Conservation (phyloP, 2,113 vertebrate genomes). For the Stigmatopora argus region DNA sequence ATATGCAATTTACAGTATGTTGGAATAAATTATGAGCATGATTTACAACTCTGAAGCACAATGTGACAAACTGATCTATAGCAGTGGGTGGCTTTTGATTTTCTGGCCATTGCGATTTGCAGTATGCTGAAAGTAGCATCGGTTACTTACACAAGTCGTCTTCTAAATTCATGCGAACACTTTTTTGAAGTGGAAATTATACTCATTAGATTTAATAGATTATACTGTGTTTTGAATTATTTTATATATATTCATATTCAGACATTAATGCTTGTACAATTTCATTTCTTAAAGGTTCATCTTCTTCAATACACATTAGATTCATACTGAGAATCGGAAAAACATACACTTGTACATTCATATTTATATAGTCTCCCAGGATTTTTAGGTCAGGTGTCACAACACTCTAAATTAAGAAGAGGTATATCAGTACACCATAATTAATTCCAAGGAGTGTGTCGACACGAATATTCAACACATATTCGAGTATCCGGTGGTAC, state of each 20-base stretch:
- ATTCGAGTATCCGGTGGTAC: not conserved
- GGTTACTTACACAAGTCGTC: not conserved
- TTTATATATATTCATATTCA: no score
- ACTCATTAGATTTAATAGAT: no score
- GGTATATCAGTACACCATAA: not conserved
- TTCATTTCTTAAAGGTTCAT: no score
- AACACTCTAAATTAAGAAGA: not conserved
- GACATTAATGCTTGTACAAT: no score
- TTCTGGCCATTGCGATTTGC: not conserved
- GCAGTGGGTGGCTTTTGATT: not conserved
- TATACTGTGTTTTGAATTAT: no score
- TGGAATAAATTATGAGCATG: not conserved
- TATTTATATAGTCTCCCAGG: not conserved
- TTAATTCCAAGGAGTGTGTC: slow-evolving; percentile 3
- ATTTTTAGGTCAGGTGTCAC: not conserved
- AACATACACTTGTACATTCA: not conserved
- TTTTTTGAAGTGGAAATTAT: not conserved
- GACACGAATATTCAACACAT: slow-evolving; percentile 2
- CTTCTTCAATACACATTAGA: not conserved
- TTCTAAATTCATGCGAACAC: not conserved
- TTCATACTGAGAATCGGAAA: not conserved
- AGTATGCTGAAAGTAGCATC: not conserved
- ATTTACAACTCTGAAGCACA: not conserved
- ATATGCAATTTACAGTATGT: not conserved
- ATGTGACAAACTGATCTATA: not conserved